Base-by-base conservation (phyloP, 1,140 invertebrate species). In the Pygmarrhopalites habei region DNA sequence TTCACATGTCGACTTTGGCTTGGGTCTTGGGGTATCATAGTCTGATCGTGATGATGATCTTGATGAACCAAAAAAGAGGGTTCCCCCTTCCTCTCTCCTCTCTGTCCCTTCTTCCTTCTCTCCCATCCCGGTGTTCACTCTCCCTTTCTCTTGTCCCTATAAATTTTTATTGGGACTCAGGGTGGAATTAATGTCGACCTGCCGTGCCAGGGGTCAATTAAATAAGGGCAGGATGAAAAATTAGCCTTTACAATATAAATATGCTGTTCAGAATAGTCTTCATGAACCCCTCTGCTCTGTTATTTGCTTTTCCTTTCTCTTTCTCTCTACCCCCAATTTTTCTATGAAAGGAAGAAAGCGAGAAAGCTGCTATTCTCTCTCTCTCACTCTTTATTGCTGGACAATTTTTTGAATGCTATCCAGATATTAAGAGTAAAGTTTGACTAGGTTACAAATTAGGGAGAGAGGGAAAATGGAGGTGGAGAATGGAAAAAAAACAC, bases 181-280 rank as follows among this genome's bases (percentile, higher is more conserved):
- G 39, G 39, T 21, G 7, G 46, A 21, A 49, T 49, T 49, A 49
- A 49, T 49, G 46, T 49, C 14, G 7, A 49, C 46, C 46, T 49
- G 46, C 7, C 57, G 57, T 60, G 58, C 25, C 28, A 60, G 5
- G 17, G 30, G 26, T 60, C 58, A 60, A 60, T 60, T 60, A 60
- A 39, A 39, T 10, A 39, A 23, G 23, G 58, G 19, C 58, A 2
- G 26, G 30, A 51, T 51, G 58, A 49, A 60, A 60, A 60, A 60
- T 51, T 49, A 51, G 58, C 35, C 14, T 12, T 49, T 12, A 17
- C 19, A 57, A 41, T 5, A 57, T 57, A 4, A n/a, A 53, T 7
- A 12, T 41, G 12, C n/a, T 41, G n/a, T 41, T n/a, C 12, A 41
- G 39, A 12, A 12, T 41, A 41, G 39, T n/a, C 39, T 12, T 41